Evolutionary conservation across 1,140 invertebrate species (phyloP), one percentile per base, ranked within the genome.

Genomic region (Brachionus koreanus): DNA sequence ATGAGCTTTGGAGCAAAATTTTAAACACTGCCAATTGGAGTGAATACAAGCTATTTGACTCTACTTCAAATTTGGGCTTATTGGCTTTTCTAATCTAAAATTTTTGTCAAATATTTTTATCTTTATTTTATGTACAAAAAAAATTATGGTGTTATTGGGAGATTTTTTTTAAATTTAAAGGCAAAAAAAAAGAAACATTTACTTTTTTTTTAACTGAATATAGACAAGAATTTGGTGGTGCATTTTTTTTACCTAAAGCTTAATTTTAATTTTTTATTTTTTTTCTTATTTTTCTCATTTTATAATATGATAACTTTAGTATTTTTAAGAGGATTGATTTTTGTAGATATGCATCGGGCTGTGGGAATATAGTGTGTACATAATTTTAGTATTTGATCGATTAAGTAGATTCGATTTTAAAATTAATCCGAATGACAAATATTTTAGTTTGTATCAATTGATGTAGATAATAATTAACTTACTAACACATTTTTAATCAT

Each of bases 11-110:
- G 76, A 61, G 76, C 29, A 79, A 79, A 63, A 10, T 79, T 9
- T 43, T 79, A 25, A 57, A 61, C 16, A 79, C 76, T 2, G 5
- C n/a, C 6, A 65, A 57, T 35, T 79, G 76, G 76, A 79, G 42
- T 65, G 76, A 79, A n/a, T 79, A 79, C 49, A 79, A 61, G 25
- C 19, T 79, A 13, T 79, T 77, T 61, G 75, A 49, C 19, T 46
- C 37, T 9, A 74, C 23, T 46, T 25, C 23, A 23, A 35, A 23
- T 74, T 74, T 74, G 9, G 9, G 19, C 33, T 12, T 39, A 16
- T 69, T 69, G 12, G 6, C 37, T 39, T 46, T 29, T 46, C 13
- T 25, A 46, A 74, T 39, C 13, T 72, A 72, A 42, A 72, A 39
- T 16, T 35, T 65, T 33, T 13, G 12, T 13, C 4, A 42, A 72